Evolutionary conservation across 2,113 vertebrate genomes (phyloP), one percentile per base, ranked within the genome.

Genomic region (Serinus canaria): DNA sequence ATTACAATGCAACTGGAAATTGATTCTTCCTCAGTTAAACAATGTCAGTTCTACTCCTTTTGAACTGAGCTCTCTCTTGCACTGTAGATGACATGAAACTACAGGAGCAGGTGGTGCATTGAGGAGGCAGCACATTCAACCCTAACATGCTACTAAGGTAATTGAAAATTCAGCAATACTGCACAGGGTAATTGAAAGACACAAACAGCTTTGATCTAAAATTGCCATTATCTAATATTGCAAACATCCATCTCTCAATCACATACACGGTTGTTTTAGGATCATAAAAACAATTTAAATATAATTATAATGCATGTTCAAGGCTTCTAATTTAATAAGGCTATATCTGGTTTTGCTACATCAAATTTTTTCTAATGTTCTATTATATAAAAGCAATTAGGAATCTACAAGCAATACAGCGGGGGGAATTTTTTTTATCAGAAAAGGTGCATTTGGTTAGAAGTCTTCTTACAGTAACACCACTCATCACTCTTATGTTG

Each of bases 331-430:
- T 83, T 93, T 83, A 89, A 95, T 92, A 89, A 72, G 52, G 37
- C 52, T 78, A 67, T 81, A 95, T 69, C 67, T 95, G 63, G 4
- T 75, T 94, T 95, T 91, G 90, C 28, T 63, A 55, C 56, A 94
- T 69, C 52, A 64, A 84, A 67, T 86, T 93, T 75, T 7, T 87
- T 92, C 75, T 91, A 92, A 80, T 64, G 41, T 55, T 68, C 87
- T 78, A 35, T 80, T 60, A 88, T 81, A 90, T 90, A 91, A 85
- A 95, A 91, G 37, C 84, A 91, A 85, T 95, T 89, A 93, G 21
- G 13, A 75, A 68, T 86, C 84, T 82, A 68, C 35, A 69, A 89
- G 64, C 49, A 88, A 95, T 60, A 70, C 7, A 30, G 30, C 5
- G 19, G 20, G 24, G 39, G 1, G 2, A 15, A 13, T 2, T 7